Conservation (phyloP, 2,888 invertebrate genomes). For the Magallana nippona region DNA sequence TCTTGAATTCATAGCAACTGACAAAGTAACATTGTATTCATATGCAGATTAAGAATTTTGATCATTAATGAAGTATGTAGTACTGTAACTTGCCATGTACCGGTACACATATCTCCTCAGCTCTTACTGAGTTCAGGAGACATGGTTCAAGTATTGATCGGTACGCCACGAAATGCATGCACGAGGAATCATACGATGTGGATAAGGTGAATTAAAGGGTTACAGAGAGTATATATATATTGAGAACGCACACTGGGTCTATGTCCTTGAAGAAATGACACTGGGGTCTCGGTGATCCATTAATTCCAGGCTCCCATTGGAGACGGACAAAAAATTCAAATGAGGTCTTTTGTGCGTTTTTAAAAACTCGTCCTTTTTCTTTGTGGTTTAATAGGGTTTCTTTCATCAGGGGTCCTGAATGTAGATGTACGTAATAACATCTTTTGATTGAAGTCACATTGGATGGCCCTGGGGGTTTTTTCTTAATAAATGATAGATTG, state of each 20-base stretch:
- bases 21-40: neutral
- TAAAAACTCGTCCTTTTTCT: too few species aligned
- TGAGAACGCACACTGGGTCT: neutral
- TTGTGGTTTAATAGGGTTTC: neutral
- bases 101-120: too few species aligned
- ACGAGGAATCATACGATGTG: neutral
- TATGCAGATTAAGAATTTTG: neutral
- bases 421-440: neutral
- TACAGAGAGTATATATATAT: neutral
- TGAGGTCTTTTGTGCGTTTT: neutral
- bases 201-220: neutral
- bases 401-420: neutral
- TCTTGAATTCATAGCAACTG: neutral
- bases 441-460: neutral
- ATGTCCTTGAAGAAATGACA: conserved; percentile 7
- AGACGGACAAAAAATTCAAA: neutral
- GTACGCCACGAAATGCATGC: neutral
- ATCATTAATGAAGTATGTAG: neutral
- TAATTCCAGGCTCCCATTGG: neutral
- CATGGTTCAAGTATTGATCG: conserved; percentile 11
- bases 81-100: too few species aligned
- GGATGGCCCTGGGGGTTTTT: too few species aligned
- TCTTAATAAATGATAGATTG: neutral
- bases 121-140: neutral
- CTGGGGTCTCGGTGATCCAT: neutral